Base-by-base conservation (phyloP, 2,797 vertebrate genomes). In the Trachurus trachurus region DNA sequence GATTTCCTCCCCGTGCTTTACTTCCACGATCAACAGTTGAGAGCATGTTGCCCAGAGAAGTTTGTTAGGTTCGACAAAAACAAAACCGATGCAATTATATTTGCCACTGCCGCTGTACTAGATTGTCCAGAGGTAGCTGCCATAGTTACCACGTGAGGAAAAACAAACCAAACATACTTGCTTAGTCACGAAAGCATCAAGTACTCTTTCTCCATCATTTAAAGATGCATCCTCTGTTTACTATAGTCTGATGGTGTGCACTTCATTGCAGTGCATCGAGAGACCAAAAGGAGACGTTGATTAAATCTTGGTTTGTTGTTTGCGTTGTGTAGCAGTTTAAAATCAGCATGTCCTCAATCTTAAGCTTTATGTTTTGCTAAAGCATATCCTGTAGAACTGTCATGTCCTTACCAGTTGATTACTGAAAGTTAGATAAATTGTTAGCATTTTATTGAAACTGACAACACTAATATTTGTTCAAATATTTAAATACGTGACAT, bases 1-100 rank as follows among this genome's bases (percentile, higher is more conserved):
- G 52, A 83, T 91, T 90, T 90, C 88, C 86, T 80, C 65, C 54
- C 65, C 69, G 54, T 76, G 80, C 80, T 90, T 86, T 89, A 89
- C 85, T 93, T 91, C 79, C 83, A 88, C 26, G 63, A 75, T 83
- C 71, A 85, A 82, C 78, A 78, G 79, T 84, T 71, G 71, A 57
- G 69, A 16, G 31, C 69, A 47, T 61, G 82, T 78, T 82, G 75
- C 67, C 66, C 56, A 62, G 63, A 71, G 72, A 73, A 44, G 63
- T 15, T 49, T 9, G 16, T 40, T 77, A 49, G 59, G 60, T 59
- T 50, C 61, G 62, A 69, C 49, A 67, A 57, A 57, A 71, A 21
- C 57, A 37, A 26, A 64, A 71, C 60, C 11, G 15, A 67, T 56
- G 6, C 31, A 56, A 26, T 63, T 63, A 34, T 69, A 62, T 61